Percentiles rank a stretch among this genome's conserved stretches.
Conservation (phyloP, 2,888 invertebrate genomes). For the Drosophila lacicola region DNA sequence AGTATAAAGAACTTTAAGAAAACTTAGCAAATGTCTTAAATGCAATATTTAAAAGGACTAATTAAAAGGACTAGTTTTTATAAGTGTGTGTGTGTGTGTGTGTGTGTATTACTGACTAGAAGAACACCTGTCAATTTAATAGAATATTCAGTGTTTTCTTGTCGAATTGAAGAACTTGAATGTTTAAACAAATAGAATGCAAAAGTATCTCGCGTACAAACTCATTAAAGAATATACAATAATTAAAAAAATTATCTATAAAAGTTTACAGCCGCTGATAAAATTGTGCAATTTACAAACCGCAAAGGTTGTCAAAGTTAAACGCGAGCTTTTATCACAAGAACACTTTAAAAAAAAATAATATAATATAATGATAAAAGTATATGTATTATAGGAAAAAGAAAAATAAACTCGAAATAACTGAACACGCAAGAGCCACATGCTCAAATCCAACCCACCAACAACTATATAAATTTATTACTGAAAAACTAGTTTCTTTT, state of each 20-base stretch:
- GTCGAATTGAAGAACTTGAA: no score
- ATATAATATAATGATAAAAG: background rate
- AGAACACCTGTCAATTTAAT: no score
- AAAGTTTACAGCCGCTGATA: constrained; percentile 13
- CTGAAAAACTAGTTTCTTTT: constrained; percentile 23
- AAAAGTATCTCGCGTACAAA: background rate
- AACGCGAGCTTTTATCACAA: constrained; percentile 16
- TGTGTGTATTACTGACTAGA: background rate
- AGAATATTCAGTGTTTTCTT: no score
- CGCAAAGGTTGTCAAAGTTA: constrained; percentile 16
- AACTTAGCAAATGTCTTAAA: background rate
- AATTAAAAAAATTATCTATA: constrained; percentile 5
- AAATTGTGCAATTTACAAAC: constrained; percentile 56
- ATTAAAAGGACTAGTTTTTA: background rate
- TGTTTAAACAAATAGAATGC: no score
- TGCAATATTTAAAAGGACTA: background rate
- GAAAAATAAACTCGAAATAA: background rate
- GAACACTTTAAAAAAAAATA: constrained; percentile 10
- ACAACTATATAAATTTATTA: background rate
- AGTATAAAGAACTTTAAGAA: background rate
- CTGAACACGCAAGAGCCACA: constrained; percentile 2
- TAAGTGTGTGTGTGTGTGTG: constrained; percentile 1
- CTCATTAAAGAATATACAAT: background rate
- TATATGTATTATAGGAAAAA: background rate
- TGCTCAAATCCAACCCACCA: background rate